Percentiles rank a stretch among this genome's conserved stretches.
These are phyloP conservation scores for Zeugodacus cucurbitae DNA, from an alignment of 1,140 invertebrate species.

Conservation along the genomic window DNA sequence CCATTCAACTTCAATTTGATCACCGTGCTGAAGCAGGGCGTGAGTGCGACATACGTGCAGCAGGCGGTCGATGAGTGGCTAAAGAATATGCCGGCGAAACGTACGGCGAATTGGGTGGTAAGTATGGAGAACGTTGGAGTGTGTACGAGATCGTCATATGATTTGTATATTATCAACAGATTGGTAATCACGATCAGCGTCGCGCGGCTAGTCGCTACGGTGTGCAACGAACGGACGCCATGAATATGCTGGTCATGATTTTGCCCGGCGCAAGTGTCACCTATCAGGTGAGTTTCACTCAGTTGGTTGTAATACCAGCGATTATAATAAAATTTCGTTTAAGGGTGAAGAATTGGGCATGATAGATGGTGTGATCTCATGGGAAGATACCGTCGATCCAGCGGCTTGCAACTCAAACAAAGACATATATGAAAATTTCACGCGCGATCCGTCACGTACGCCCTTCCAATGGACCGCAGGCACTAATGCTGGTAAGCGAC, in stretches of 20 bases:
- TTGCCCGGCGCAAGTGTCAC: slow-evolving; percentile 81
- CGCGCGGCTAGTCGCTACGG: slow-evolving; percentile 73
- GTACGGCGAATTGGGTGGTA: slow-evolving; percentile 73
- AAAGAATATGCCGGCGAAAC: slow-evolving; percentile 70
- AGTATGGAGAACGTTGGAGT: slow-evolving; percentile 67
- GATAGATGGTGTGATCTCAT: slow-evolving; percentile 72
- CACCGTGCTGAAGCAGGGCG: slow-evolving; percentile 68
- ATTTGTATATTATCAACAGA: slow-evolving; percentile 64
- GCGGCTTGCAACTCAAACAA: slow-evolving; percentile 69
- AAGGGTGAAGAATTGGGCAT: slow-evolving; percentile 73
- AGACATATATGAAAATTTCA: slow-evolving; percentile 65
- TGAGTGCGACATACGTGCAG: slow-evolving; percentile 72
- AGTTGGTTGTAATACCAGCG: slow-evolving; percentile 43
- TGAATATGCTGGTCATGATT: slow-evolving; percentile 76
- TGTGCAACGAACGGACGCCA: slow-evolving; percentile 71
- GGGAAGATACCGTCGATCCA: slow-evolving; percentile 69
- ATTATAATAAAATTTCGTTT: not conserved
- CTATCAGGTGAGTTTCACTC: slow-evolving; percentile 64
- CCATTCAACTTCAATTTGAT: slow-evolving; percentile 76
- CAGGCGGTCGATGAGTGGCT: slow-evolving; percentile 71
- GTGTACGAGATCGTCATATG: no score
- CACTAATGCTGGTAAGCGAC: slow-evolving; percentile 64
- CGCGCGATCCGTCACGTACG: slow-evolving; percentile 77
- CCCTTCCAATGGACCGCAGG: slow-evolving; percentile 81
- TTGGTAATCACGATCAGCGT: slow-evolving; percentile 76